These are phyloP conservation scores for Channa striata DNA, from an alignment of 2,797 vertebrate genomes.

Conservation along the genomic window DNA sequence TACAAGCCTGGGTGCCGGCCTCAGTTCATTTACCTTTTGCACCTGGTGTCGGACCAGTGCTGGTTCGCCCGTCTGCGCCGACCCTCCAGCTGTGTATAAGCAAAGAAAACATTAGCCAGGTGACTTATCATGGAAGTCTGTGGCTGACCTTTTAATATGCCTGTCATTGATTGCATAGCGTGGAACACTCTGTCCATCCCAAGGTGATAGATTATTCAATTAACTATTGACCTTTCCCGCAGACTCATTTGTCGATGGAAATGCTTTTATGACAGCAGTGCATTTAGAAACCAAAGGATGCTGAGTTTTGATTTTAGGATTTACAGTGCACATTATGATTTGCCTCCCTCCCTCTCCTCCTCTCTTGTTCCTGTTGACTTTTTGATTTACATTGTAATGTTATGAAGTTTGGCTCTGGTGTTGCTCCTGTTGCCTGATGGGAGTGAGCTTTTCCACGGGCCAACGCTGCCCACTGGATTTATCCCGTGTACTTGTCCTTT, in stretches of 20 bases:
- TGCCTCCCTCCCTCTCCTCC: constrained; percentile 16
- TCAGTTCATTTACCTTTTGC: constrained; percentile 6
- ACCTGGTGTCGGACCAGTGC: constrained; percentile 37
- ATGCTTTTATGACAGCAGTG: constrained; percentile 90
- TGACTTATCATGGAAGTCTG: constrained; percentile 94
- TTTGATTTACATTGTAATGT: constrained; percentile 74
- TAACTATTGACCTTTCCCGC: constrained; percentile 99
- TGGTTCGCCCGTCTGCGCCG: constrained; percentile 32
- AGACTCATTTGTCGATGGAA: constrained; percentile 95
- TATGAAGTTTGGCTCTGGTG: constrained; percentile 63
- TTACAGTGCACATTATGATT: constrained; percentile 75
- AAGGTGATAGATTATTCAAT: constrained; percentile 99
- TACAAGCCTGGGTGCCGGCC: too few relatives aligned
- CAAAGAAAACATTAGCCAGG: constrained; percentile 88
- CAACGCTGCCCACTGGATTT: constrained; percentile 41
- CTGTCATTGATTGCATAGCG: constrained; percentile 94
- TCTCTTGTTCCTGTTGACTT: constrained; percentile 62
- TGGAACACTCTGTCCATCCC: constrained; percentile 91
- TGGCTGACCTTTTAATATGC: constrained; percentile 98
- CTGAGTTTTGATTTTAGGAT: constrained; percentile 88
- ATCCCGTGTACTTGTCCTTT: constrained; percentile 37
- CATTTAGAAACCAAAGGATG: constrained; percentile 86
- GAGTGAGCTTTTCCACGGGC: constrained; percentile 33
- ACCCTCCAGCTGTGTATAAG: constrained; percentile 71
- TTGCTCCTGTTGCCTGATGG: constrained; percentile 19